These are phyloP conservation scores for Leptinotarsa haldemani DNA, from an alignment of 2,888 invertebrate species.

Conservation along the genomic window DNA sequence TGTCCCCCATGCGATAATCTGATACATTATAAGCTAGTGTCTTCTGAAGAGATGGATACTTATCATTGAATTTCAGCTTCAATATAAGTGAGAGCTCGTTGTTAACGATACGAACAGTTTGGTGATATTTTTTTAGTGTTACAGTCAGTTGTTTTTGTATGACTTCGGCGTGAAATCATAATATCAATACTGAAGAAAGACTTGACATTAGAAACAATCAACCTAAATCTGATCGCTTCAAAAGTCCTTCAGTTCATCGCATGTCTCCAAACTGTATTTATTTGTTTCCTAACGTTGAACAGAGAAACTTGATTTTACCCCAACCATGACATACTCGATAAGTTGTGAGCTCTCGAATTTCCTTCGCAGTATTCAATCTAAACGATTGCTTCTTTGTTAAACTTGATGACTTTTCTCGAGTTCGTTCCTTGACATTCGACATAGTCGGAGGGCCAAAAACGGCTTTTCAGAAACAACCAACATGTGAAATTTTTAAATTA, in stretches of 20 bases:
- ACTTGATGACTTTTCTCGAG: not conserved
- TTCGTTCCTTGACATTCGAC: not conserved
- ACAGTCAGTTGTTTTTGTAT: no score
- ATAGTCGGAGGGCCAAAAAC: not conserved
- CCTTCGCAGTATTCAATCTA: not conserved
- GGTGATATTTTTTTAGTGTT: no score
- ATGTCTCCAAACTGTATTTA: conserved; percentile 3
- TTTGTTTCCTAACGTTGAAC: not conserved
- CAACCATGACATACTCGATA: conserved; percentile 13
- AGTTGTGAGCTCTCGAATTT: conserved; percentile 1
- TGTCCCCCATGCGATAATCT: no score
- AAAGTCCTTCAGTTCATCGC: not conserved
- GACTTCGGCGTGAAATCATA: no score
- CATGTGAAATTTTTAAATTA: no score
- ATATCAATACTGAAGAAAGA: not conserved
- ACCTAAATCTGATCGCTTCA: no score
- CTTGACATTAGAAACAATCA: not conserved
- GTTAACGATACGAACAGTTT: no score
- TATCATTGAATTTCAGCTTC: no score
- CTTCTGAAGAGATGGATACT: no score
- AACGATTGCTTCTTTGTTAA: not conserved
- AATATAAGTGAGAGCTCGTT: no score
- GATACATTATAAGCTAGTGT: no score
- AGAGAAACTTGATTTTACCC: conserved; percentile 6
- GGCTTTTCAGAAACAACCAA: no score